Evolutionary conservation across 2,888 invertebrate genomes (phyloP).

Genomic region (Alloplasta piceator): DNA sequence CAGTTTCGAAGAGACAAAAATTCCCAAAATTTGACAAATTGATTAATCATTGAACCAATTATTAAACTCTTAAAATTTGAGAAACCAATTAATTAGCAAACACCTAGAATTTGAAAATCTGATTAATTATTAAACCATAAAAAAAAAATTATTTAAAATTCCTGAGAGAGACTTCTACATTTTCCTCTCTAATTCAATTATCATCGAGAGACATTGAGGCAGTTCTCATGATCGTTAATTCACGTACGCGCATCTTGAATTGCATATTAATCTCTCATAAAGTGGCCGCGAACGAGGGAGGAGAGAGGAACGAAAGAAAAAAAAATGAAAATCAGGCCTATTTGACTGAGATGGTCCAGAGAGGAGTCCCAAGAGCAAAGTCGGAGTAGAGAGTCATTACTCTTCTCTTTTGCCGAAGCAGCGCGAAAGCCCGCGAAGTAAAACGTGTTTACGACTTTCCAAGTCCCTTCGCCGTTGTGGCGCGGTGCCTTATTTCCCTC

Average conservation of each 20-base stretch:
- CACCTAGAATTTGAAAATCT: no score
- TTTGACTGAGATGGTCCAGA: neutral
- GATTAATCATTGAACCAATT: neutral
- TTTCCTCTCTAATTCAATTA: constrained; percentile 31
- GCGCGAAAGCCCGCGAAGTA: constrained; percentile 28
- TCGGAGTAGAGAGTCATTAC: constrained; percentile 49
- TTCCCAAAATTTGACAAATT: no score
- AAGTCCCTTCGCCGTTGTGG: neutral
- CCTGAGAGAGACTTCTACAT: constrained; percentile 4
- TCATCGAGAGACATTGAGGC: constrained; percentile 22
- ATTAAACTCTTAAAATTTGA: no score
- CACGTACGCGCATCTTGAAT: constrained; percentile 2
- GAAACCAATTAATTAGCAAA: no score
- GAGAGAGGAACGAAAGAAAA: neutral
- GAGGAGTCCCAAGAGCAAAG: constrained; percentile 2
- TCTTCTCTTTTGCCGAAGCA: constrained; percentile 32
- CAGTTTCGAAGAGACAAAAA: no score
- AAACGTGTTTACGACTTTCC: constrained; percentile 58
- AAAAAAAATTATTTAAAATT: no score
- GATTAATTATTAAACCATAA: no score
- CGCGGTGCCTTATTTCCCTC: constrained; percentile 2
- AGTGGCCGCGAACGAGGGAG: constrained; percentile 28
- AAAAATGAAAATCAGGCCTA: neutral
- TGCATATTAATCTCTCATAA: constrained; percentile 46
- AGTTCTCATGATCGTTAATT: constrained; percentile 12